These are phyloP conservation scores for Schizopygopsis pylzovi DNA, from an alignment of 2,797 vertebrate genomes.

Conservation along the genomic window DNA sequence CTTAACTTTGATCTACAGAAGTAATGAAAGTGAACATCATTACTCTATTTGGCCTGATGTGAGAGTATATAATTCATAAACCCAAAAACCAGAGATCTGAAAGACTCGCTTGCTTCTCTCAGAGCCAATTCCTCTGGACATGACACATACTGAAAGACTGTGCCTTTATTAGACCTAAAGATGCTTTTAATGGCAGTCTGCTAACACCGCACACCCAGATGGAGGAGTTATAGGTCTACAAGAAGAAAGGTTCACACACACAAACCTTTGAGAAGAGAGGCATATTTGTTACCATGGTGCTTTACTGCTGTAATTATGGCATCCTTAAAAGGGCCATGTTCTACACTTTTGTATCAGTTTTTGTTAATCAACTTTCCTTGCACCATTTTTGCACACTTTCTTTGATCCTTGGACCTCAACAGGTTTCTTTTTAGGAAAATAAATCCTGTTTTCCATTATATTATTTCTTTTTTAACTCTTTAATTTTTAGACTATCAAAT, in stretches of 20 bases:
- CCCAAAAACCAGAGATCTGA: constrained; percentile 47
- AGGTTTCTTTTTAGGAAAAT: background rate
- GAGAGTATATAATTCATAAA: constrained; percentile 51
- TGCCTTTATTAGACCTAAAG: constrained; percentile 19
- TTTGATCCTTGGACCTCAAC: background rate
- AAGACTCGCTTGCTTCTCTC: constrained; percentile 22
- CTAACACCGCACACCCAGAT: background rate
- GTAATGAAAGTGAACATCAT: constrained; percentile 47
- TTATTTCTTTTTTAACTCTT: too few species aligned
- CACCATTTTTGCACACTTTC: background rate
- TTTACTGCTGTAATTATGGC: constrained; percentile 9
- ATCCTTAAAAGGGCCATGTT: background rate
- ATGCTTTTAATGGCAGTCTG: constrained; percentile 15
- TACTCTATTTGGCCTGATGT: constrained; percentile 48
- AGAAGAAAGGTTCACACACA: background rate
- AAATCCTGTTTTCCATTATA: background rate
- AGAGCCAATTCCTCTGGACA: constrained; percentile 24
- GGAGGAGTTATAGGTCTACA: background rate
- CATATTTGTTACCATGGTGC: background rate
- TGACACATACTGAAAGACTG: constrained; percentile 24
- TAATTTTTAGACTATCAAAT: background rate
- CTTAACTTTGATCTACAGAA: constrained; percentile 43
- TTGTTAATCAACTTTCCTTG: background rate
- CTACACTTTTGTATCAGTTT: background rate
- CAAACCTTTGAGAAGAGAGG: background rate